Base-by-base conservation (phyloP, 2,113 vertebrate species). In the Genyomyrus donnyi region DNA sequence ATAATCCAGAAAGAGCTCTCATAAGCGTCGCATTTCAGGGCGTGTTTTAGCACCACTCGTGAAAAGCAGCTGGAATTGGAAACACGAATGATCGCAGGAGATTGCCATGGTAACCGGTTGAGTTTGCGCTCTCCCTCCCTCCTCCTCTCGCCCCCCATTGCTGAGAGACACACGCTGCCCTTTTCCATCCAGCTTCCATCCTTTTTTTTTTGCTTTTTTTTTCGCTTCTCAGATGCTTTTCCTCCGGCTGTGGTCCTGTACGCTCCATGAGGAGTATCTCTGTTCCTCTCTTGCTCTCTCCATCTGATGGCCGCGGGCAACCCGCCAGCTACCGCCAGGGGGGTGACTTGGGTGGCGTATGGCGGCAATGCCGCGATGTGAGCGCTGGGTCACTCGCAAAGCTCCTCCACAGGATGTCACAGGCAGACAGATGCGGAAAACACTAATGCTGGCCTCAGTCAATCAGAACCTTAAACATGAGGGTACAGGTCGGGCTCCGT, bases 81-180 rank as follows among this genome's bases (percentile, higher is more conserved):
- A 52, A 49, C 27, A 2, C 31, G 17, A 45, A 35, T 48, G n/a
- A 35, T 77, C 10, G 45, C 66, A 13, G 45, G 66, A 31, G 66
- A 49, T 89, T 21, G 66, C 88, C 88, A 89, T 89, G 66, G 88
- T 48, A 89, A 89, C 88, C 1, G 3, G 74, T 6, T 80, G 74
- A 17, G 35, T 80, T 80, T 19, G 13, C 31, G 13, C 35, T 42
- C 4, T 19, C 35, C 74, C 74, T 42, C 70, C 70, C 70, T 74
- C 15, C 11, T 5, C 8, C 56, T 56, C 53, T 74, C 66, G 1
- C 66, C 66, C 66, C 13, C 31, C 31, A 5, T 13, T 39, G 27
- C 21, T 35, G 27, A 31, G 70, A 24, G 31, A 5, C 39, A 27
- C 84, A 49, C 35, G n/a, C 83, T 10, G 10, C 24, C 45, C 13